phyloP scores from a whole-genome alignment of 2,888 invertebrate genomes.

The Melieria omissa region DNA sequence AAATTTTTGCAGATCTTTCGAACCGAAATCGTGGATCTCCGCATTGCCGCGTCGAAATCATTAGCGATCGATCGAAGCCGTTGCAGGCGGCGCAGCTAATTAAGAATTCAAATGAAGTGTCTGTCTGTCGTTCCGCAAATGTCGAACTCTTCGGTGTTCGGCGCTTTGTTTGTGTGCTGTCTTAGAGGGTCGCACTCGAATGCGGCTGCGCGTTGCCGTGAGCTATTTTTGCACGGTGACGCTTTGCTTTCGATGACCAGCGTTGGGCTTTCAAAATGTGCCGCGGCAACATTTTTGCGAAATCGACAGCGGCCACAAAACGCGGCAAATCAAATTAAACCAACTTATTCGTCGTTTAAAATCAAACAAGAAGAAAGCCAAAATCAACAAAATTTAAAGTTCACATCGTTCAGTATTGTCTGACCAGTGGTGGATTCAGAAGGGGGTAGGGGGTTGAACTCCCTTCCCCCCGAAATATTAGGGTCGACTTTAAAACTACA shows the following conservation, averaged over 20 bases:
- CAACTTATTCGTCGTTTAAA: background rate
- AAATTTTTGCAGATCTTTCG: no score
- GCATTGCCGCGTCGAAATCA: no score
- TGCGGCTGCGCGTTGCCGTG: slow-evolving; percentile 31
- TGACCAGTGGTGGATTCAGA: no score
- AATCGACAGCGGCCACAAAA: background rate
- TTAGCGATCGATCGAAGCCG: no score
- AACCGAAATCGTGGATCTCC: no score
- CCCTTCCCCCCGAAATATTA: no score
- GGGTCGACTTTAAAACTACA: no score
- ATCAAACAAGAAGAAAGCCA: background rate
- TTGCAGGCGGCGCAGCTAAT: slow-evolving; percentile 48
- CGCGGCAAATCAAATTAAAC: background rate
- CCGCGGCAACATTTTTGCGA: background rate
- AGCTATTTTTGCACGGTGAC: slow-evolving; percentile 52
- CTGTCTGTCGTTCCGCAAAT: background rate
- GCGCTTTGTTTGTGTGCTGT: no score
- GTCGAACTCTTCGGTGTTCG: no score
- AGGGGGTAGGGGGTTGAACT: no score
- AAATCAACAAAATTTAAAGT: no score
- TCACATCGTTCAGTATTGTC: no score
- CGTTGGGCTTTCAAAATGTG: slow-evolving; percentile 13
- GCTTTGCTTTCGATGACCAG: slow-evolving; percentile 5
- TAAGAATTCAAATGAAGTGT: slow-evolving; percentile 57
- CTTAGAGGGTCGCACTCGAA: background rate